Conservation (phyloP, 2,113 vertebrate species). For the Ammodytes dubius region DNA sequence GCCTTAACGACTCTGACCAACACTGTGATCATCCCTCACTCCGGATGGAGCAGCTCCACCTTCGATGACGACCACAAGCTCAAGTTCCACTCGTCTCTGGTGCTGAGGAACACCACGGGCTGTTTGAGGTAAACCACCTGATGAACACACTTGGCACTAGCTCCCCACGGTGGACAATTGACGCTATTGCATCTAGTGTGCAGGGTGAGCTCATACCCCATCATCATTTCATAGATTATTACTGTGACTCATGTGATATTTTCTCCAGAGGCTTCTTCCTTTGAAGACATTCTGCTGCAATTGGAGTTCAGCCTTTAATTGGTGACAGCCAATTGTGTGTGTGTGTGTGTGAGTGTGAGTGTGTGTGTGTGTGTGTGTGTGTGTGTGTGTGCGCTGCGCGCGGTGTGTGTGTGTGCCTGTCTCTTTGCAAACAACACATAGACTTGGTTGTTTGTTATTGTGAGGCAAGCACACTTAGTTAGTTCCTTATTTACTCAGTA, state of each 20-base stretch:
- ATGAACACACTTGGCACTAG: conserved; percentile 51
- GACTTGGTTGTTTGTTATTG: conserved; percentile 4
- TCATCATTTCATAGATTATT: not conserved
- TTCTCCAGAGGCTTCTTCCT: conserved; percentile 31
- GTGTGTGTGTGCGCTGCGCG: not conserved
- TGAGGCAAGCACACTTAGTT: conserved; percentile 2
- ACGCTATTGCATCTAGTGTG: conserved; percentile 24
- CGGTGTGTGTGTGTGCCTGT: not conserved
- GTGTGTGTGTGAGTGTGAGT: not conserved
- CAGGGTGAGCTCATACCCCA: not conserved
- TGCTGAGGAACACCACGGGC: conserved; percentile 95
- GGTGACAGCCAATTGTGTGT: conserved; percentile 17
- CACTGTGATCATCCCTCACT: conserved; percentile 98
- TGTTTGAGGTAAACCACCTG: conserved; percentile 91
- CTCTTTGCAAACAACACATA: conserved; percentile 4
- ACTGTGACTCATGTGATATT: conserved; percentile 31
- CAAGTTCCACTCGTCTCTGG: conserved; percentile 96
- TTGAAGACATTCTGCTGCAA: conserved; percentile 35
- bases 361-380: not conserved
- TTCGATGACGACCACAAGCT: conserved; percentile 98
- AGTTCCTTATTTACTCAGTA: conserved; percentile 53
- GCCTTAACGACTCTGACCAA: conserved; percentile 94
- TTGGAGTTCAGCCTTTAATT: conserved; percentile 48
- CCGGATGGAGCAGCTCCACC: conserved; percentile 95
- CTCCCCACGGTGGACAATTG: conserved; percentile 67